phyloP scores from a whole-genome alignment of 2,113 vertebrate genomes.

The Oenanthe melanoleuca region DNA sequence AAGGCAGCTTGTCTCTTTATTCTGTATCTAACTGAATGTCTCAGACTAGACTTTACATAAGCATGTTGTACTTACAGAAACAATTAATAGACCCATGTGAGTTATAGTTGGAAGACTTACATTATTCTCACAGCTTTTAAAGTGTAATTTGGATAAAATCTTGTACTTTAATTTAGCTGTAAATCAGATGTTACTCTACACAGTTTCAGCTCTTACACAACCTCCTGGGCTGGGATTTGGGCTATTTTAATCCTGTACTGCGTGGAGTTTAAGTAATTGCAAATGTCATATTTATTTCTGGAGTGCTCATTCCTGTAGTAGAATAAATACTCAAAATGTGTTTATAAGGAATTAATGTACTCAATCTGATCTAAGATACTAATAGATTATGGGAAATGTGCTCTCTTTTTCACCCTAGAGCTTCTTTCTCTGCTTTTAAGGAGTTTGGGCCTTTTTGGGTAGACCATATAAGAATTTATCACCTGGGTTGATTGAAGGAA shows the following conservation, averaged over 20 bases:
- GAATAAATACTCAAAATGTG: background rate
- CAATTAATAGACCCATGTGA: background rate
- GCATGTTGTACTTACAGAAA: background rate
- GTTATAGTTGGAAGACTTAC: background rate
- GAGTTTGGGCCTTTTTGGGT: background rate
- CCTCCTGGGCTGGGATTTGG: background rate
- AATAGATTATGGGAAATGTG: background rate
- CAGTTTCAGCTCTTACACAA: background rate
- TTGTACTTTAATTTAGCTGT: slow-evolving; percentile 5
- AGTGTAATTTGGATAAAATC: slow-evolving; percentile 17
- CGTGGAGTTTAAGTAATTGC: background rate
- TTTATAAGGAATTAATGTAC: background rate
- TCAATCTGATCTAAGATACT: background rate
- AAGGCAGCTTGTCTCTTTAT: background rate
- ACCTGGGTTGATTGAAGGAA: background rate
- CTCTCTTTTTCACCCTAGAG: background rate
- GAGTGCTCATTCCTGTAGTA: background rate
- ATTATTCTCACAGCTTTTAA: slow-evolving; percentile 16
- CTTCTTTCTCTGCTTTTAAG: background rate
- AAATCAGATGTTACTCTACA: background rate
- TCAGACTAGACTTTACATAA: background rate
- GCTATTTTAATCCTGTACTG: background rate
- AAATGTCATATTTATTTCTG: background rate
- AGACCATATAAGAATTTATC: background rate
- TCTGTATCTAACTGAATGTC: background rate